Base-by-base conservation (phyloP, 2,888 invertebrate species). In the Brachynemurus nebulosus region DNA sequence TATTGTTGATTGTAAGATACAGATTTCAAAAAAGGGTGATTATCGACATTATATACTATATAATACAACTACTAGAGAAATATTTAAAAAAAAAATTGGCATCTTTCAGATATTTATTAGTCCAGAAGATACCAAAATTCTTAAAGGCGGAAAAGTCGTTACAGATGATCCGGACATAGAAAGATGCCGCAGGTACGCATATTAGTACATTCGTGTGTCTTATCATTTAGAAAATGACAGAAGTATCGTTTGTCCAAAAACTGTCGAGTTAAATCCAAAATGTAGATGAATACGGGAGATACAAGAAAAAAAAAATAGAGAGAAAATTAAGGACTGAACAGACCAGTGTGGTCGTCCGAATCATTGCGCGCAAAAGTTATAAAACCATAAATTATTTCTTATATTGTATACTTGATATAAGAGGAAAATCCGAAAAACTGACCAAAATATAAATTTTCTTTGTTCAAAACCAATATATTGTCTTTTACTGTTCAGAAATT, bases 91-190 rank as follows among this genome's bases (percentile, higher is more conserved):
- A 19, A 51, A 2, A 4, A 27, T 23, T 40, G 16, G n/a, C 40
- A 51, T n/a, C 35, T 44, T 62, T 4, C 55, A 76, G 74, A 61
- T 68, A n/a, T 72, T 73, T 53, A 64, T 68, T 18, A 72, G 68
- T 52, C 61, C 66, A 18, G 74, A 75, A 57, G 74, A 76, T 57
- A 54, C 56, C 49, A 60, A 42, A 54, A 41, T 47, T 20, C 16
- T 41, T 19, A 58, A 61, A 45, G 55, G 16, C 7, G 3, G 58
- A 1, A 62, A 62, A 49, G 56, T 61, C 2, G 59, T 52, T 40
- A 48, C 49, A 5, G 59, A 65, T 49, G 67, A 70, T 45, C 55
- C 56, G 3, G 67, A 68, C 48, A 67, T 72, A 2, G 72, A 73
- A 56, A 55, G 71, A 52, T 64, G 68, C 8, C 55, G 71, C 55